Percentiles rank a stretch among this genome's conserved stretches.
Conservation (phyloP, 2,113 vertebrate genomes). For the Python bivittatus region DNA sequence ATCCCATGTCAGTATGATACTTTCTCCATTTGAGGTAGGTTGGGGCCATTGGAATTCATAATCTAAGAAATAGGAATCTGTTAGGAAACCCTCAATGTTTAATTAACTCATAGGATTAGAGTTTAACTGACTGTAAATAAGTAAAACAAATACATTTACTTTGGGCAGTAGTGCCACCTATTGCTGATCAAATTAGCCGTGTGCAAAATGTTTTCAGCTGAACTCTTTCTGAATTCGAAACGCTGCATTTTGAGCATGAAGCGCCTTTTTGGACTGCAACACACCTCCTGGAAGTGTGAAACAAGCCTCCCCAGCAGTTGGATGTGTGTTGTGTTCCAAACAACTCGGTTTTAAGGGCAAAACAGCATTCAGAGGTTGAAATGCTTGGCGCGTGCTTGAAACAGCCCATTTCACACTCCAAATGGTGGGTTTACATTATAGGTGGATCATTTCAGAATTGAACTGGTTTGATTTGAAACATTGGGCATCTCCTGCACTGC, state of each 20-base stretch:
- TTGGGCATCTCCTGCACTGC: not conserved
- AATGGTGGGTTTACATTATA: not conserved
- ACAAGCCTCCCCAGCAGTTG: not conserved
- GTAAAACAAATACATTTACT: not conserved
- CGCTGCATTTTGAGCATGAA: not conserved
- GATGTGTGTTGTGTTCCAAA: not conserved
- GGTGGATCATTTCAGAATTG: not conserved
- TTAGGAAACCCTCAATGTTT: not conserved
- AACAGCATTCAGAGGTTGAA: not conserved
- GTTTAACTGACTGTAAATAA: not conserved
- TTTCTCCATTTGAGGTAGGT: not conserved
- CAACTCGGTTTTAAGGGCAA: not conserved
- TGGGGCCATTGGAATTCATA: not conserved
- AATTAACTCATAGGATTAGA: not conserved
- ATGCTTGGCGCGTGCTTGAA: not conserved
- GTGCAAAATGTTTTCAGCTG: not conserved
- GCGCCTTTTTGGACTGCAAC: not conserved
- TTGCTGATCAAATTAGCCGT: not conserved
- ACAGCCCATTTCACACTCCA: not conserved
- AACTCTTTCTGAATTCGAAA: not conserved
- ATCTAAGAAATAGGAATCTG: not conserved
- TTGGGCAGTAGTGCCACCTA: not conserved
- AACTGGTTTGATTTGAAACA: not conserved
- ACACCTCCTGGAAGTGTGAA: not conserved
- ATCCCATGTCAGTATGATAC: not conserved